These are phyloP conservation scores for Lamellibrachia columna DNA, from an alignment of 2,888 invertebrate species.

Conservation along the genomic window DNA sequence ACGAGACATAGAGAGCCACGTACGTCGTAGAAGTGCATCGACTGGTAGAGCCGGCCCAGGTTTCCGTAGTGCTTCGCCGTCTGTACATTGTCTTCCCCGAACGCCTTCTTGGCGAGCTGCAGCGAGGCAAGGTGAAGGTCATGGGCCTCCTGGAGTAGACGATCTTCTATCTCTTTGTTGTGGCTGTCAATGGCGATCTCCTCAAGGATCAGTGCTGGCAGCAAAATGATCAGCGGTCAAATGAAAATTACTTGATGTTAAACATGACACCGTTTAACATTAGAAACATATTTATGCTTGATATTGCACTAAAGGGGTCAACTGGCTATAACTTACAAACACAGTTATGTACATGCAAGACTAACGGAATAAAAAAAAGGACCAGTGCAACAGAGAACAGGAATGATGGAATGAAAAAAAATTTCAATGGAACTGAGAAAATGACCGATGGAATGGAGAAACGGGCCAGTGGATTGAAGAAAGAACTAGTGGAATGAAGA, in stretches of 20 bases:
- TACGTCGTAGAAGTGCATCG: slow-evolving; percentile 86
- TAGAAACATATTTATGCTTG: not conserved
- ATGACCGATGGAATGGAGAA: too few relatives aligned
- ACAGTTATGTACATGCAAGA: too few relatives aligned
- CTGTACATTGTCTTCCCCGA: slow-evolving; percentile 93
- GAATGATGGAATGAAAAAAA: too few relatives aligned
- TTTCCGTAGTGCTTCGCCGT: slow-evolving; percentile 97
- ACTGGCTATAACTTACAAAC: not conserved
- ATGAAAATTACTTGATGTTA: slow-evolving; percentile 17
- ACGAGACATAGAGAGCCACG: slow-evolving; percentile 13
- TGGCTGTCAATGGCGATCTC: slow-evolving; percentile 88
- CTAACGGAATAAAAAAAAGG: too few relatives aligned
- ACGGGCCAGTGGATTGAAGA: too few relatives aligned
- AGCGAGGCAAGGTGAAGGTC: slow-evolving; percentile 85
- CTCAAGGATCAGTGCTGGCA: slow-evolving; percentile 83
- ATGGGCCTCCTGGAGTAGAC: slow-evolving; percentile 82
- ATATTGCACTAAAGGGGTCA: not conserved
- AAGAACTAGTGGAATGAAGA: too few relatives aligned
- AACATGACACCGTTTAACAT: not conserved
- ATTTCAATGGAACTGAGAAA: too few relatives aligned
- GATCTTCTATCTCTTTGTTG: slow-evolving; percentile 67
- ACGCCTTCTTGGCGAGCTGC: slow-evolving; percentile 80
- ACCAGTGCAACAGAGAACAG: too few relatives aligned
- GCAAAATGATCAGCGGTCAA: not conserved
- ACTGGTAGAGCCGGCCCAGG: slow-evolving; percentile 91